Conservation (phyloP, 2,797 vertebrate species). For the Myiotriccus ornatus region DNA sequence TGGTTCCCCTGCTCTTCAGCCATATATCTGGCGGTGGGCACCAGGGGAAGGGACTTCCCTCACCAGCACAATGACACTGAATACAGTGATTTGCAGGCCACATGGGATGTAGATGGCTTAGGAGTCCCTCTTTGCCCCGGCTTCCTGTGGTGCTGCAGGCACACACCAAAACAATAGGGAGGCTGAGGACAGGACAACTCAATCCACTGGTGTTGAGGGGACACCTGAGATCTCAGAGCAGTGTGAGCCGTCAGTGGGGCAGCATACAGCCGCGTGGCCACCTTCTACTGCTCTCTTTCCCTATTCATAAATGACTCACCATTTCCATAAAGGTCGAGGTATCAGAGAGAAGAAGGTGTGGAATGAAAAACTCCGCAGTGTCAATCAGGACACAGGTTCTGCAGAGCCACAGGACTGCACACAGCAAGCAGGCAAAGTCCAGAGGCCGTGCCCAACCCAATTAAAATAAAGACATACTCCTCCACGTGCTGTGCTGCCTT, state of each 20-base stretch:
- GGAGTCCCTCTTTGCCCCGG: background rate
- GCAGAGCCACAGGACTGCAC: background rate
- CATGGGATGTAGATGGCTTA: background rate
- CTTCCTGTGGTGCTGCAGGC: background rate
- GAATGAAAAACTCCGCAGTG: background rate
- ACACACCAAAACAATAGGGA: rapidly evolving
- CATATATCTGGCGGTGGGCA: rapidly evolving
- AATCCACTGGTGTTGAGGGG: rapidly evolving
- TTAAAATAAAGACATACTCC: background rate
- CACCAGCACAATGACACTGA: rapidly evolving
- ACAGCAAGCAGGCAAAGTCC: background rate
- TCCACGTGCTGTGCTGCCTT: background rate
- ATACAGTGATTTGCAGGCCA: background rate
- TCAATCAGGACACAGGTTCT: background rate
- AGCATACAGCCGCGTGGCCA: rapidly evolving
- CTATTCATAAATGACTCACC: background rate
- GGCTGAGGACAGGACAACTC: background rate
- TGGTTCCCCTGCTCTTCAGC: background rate
- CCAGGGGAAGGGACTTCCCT: background rate
- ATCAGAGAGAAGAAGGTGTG: background rate
- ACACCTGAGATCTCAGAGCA: background rate
- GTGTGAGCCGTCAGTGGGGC: rapidly evolving
- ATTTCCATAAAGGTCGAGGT: background rate
- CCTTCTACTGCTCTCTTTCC: background rate
- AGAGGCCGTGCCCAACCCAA: background rate